phyloP scores from a whole-genome alignment of 2,888 invertebrate species.

The Drosophila vallismaia region DNA sequence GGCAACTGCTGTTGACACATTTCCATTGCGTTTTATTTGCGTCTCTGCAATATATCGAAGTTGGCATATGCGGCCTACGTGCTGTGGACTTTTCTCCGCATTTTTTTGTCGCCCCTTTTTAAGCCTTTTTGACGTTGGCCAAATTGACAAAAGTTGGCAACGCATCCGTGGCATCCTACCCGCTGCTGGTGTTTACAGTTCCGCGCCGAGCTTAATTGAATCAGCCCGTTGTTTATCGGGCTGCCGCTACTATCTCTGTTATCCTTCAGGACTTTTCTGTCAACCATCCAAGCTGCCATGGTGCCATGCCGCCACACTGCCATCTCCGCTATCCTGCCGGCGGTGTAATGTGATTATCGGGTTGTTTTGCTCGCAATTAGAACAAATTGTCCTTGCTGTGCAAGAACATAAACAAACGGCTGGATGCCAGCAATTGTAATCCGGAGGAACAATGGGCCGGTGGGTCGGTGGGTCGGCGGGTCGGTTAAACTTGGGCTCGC shows the following conservation, averaged over 20 bases:
- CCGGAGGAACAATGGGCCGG: slow-evolving; percentile 11
- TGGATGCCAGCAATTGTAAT: slow-evolving; percentile 16
- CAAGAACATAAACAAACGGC: slow-evolving; percentile 18
- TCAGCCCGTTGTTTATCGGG: slow-evolving; percentile 52
- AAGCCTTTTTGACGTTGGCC: slow-evolving; percentile 51
- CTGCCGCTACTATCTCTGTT: not conserved
- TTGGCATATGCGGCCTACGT: slow-evolving; percentile 42
- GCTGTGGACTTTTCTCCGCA: slow-evolving; percentile 10
- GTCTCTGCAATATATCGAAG: slow-evolving; percentile 63
- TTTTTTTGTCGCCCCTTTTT: slow-evolving; percentile 34
- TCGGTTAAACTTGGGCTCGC: slow-evolving; percentile 36
- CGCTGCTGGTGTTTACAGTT: slow-evolving; percentile 20
- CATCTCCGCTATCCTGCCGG: not conserved
- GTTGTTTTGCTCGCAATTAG: slow-evolving; percentile 66
- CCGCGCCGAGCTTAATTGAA: slow-evolving; percentile 55
- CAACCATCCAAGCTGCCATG: not conserved
- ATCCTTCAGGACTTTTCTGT: slow-evolving; percentile 4
- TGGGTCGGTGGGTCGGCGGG: slow-evolving; percentile 14
- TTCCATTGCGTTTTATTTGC: slow-evolving; percentile 69
- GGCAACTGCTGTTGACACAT: slow-evolving; percentile 68
- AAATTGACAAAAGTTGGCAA: slow-evolving; percentile 57
- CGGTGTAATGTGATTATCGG: slow-evolving; percentile 50
- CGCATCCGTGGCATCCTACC: slow-evolving; percentile 53
- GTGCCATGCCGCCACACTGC: not conserved
- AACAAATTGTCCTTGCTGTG: slow-evolving; percentile 49